Conservation (phyloP, 2,797 vertebrate genomes). For the Cottoperca gobio region DNA sequence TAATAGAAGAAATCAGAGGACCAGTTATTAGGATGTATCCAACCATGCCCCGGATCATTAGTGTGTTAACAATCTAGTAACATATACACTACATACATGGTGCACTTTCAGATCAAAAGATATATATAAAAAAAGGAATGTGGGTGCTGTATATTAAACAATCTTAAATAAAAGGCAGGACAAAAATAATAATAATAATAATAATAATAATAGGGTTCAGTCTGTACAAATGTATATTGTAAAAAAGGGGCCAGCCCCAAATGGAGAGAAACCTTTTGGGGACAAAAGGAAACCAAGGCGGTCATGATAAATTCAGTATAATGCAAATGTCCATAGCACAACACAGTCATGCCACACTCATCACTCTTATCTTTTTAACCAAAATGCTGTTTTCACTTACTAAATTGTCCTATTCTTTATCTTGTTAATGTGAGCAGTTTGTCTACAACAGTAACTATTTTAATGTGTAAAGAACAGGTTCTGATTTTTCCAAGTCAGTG, state of each 20-base stretch:
- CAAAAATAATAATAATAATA: too few species aligned
- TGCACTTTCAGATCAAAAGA: conserved; percentile 16
- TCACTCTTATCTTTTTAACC: background rate
- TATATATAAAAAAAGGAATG: conserved; percentile 1
- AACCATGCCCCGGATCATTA: conserved; percentile 28
- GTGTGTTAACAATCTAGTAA: conserved; percentile 30
- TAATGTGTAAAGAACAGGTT: background rate
- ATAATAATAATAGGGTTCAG: background rate
- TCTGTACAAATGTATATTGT: background rate
- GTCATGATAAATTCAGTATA: background rate
- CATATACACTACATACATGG: background rate
- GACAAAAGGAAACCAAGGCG: background rate
- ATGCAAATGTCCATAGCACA: background rate
- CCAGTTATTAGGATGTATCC: conserved; percentile 31
- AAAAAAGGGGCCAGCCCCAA: background rate
- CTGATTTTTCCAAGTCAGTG: background rate
- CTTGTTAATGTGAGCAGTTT: background rate
- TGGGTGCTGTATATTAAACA: background rate
- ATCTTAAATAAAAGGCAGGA: background rate
- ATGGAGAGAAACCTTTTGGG: background rate
- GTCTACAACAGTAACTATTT: background rate
- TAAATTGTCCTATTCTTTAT: background rate
- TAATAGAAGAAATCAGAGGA: conserved; percentile 41
- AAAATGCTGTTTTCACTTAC: background rate
- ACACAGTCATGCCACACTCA: background rate